Conservation (phyloP, 1,140 invertebrate species). For the Meloidogyne exigua region DNA sequence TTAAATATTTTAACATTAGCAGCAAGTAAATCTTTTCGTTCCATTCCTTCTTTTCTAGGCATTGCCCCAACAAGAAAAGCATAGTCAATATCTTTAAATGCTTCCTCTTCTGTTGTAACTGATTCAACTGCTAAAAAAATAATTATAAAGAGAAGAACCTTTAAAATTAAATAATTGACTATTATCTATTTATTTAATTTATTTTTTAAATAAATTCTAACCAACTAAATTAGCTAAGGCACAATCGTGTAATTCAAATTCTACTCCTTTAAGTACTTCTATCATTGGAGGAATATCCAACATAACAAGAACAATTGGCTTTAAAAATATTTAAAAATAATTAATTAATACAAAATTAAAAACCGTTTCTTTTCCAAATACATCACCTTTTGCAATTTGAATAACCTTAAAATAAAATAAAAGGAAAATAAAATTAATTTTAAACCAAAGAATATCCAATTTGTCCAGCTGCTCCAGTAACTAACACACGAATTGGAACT, state of each 20-base stretch:
- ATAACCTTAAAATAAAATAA: conserved; percentile 36
- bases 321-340: conserved; percentile 29
- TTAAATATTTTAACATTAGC: conserved; percentile 99
- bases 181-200: too few relatives aligned
- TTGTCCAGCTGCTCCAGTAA: conserved; percentile 85
- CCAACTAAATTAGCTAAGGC: conserved; percentile 81
- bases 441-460: not conserved
- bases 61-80: conserved; percentile 98
- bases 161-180: too few relatives aligned
- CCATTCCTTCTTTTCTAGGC: conserved; percentile 97
- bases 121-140: conserved; percentile 75
- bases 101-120: conserved; percentile 80
- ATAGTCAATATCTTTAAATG: conserved; percentile 91
- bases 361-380: conserved; percentile 76
- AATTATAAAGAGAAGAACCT: too few relatives aligned
- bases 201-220: too few relatives aligned
- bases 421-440: not conserved
- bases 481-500: conserved; percentile 76
- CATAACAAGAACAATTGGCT: conserved; percentile 81
- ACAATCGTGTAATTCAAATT: conserved; percentile 94
- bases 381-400: conserved; percentile 84
- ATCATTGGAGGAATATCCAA: conserved; percentile 94
- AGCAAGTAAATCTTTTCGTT: conserved; percentile 88
- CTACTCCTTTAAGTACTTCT: conserved; percentile 87
- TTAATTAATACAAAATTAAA: not conserved